Evolutionary conservation across 2,113 vertebrate genomes (phyloP), one percentile per base, ranked within the genome.

Genomic region (Helogale parvula): DNA sequence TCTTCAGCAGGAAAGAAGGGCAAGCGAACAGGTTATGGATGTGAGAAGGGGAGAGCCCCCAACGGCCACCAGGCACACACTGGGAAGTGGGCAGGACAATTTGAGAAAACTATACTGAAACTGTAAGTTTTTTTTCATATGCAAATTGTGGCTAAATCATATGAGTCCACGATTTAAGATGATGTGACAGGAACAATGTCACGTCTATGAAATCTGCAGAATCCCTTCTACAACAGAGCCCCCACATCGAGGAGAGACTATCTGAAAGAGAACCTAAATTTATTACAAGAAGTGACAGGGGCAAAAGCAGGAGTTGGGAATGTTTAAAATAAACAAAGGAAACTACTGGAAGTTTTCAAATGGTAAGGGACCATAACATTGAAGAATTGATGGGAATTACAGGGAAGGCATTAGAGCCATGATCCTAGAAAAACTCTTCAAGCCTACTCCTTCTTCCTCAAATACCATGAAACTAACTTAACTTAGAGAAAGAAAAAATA

Each of bases 321-420:
- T 19, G 47, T 47, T 79, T 77, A 79, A 41, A 33, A 17, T 69
- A 33, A 88, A 38, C 25, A 41, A 31, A 69, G 1, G 0, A 63
- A 76, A 41, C 19, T 50, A 16, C 4, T 6, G 5, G 7, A 13
- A 19, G 17, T 68, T 74, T 92, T 92, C 54, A 35, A 12, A 65
- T 41, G 47, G 52, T 4, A 66, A 80, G 5, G 12, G 9, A 9
- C 2, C 19, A 12, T 27, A 2, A 21, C 35, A 23, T 68, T 45
- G n/a, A 19, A 86, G 52, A 60, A 17, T 4, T 54, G 13, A 27
- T 80, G 66, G 54, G 38, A 35, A 60, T 7, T 23, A 68, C 0
- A 63, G 8, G 14, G 41, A 65, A 5, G 12, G 5, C 1, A 1
- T 60, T 31, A 8, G 21, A 45, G 9, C 1, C n/a, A 1, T 14